Percentiles rank a stretch among this genome's conserved stretches.
These are phyloP conservation scores for Euglossa dilemma DNA, from an alignment of 1,140 invertebrate genomes.

Conservation along the genomic window DNA sequence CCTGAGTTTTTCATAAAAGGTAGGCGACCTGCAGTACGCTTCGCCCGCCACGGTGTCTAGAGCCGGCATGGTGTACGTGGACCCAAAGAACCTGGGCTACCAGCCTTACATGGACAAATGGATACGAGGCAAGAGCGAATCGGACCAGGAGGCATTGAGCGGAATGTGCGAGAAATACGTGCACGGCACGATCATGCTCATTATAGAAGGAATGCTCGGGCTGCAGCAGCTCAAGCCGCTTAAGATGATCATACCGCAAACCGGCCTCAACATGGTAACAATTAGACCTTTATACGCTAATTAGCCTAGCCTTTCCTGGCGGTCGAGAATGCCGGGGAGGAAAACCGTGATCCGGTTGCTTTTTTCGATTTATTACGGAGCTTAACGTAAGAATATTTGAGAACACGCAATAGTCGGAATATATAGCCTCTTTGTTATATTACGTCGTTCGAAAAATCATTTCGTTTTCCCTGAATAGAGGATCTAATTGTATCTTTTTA, in stretches of 20 bases:
- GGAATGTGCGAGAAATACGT: slow-evolving; percentile 90
- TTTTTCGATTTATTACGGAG: not conserved
- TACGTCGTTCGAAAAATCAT: too few species aligned
- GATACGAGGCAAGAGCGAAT: slow-evolving; percentile 81
- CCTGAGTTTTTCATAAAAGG: slow-evolving; percentile 78
- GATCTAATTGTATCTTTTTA: too few species aligned
- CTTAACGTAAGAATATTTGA: too few species aligned
- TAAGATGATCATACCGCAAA: slow-evolving; percentile 91
- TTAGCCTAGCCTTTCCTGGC: slow-evolving; percentile 21
- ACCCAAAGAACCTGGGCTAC: slow-evolving; percentile 94
- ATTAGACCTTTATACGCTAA: slow-evolving; percentile 35
- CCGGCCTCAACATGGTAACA: slow-evolving; percentile 91
- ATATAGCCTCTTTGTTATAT: too few species aligned
- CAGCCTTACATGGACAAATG: slow-evolving; percentile 93
- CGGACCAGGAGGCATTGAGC: slow-evolving; percentile 84
- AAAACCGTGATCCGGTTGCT: not conserved
- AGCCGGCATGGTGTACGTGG: slow-evolving; percentile 96
- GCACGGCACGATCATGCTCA: slow-evolving; percentile 86
- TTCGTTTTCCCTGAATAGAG: too few species aligned
- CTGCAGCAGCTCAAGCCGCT: slow-evolving; percentile 87
- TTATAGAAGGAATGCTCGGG: slow-evolving; percentile 89
- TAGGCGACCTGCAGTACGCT: slow-evolving; percentile 93
- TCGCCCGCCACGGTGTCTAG: slow-evolving; percentile 95
- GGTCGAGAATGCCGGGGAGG: not conserved
- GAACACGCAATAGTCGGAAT: too few species aligned